Evolutionary conservation across 2,888 invertebrate species (phyloP), one percentile per base, ranked within the genome.

Genomic region (Lampropteryx suffumata): DNA sequence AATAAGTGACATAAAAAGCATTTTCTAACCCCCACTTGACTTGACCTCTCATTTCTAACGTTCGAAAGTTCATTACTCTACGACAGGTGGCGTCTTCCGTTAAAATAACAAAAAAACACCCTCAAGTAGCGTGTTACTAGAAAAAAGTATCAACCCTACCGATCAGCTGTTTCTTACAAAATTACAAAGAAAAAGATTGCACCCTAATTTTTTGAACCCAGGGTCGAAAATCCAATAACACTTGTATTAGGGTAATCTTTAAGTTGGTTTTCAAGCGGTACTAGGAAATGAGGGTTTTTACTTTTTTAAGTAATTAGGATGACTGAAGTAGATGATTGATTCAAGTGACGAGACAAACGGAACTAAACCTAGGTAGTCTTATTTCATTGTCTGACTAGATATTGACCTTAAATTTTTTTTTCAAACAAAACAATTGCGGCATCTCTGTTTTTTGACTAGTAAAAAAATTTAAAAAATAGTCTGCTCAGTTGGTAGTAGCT

Each of bases 81-180:
- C 27, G 55, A 55, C 58, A 58, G 58, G 58, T 64, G 61, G 59
- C 49, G 42, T 61, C 62, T 68, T 67, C 71, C 71, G 72, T 74
- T 75, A 72, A 55, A 54, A 44, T 45, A 58, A 62, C 30, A 67
- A 67, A 67, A 64, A 69, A 67, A 64, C 60, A 56, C 65, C 64
- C 67, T 64, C 61, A 57, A 62, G 44, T 41, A 55, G 40, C 50
- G 37, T 29, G 17, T 56, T 39, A 34, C 51, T 49, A 49, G 57
- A 60, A 64, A 68, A 35, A 63, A 46, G 40, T 34, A 46, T 56
- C 59, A 40, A 49, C 57, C 64, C 65, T 64, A 62, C 51, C 58
- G 53, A 72, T 69, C 68, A 71, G 72, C 68, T 69, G 67, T 54
- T 48, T 61, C 24, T 1, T 12, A 47, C 59, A 40, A 52, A 50